Evolutionary conservation across 2,888 invertebrate genomes (phyloP), one percentile per base, ranked within the genome.

Genomic region (Acronicta aceris): DNA sequence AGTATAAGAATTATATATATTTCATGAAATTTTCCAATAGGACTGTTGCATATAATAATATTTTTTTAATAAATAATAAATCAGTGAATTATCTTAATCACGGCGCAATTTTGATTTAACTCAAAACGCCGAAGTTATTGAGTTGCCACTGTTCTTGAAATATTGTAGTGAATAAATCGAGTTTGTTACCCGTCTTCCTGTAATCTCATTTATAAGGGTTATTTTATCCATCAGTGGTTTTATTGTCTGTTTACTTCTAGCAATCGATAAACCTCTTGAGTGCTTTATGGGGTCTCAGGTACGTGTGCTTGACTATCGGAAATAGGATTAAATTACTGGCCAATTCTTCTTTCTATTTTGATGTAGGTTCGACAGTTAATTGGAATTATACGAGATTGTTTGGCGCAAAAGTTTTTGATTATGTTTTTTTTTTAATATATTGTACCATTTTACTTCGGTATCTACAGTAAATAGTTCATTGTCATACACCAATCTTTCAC

Each of bases 201-300:
- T 76, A 79, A 81, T 79, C 61, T 59, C 46, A 59, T 79, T 78
- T 67, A 42, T 59, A 54, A 46, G 25, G 61, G 59, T 62, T 78
- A 71, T 83, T 80, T 78, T 72, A 78, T 71, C 70, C 72, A 76
- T 79, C 75, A 68, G 46, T 58, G 55, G 46, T 30, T 77, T 80
- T 81, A 78, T 78, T 78, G 70, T 63, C 58, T 76, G 73, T 82
- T 81, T 79, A 78, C 71, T 70, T 59, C 60, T 38, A 43, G 17
- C 43, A 59, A 74, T 65, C 69, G 53, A 74, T 77, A 77, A 71
- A 65, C 62, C 61, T 56, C 36, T 38, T 60, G 65, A 78, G 65
- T 65, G 68, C 65, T 71, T 66, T 52, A 4, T 43, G 55, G 50
- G 50, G 38, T 50, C 27, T 36, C 59, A 59, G 57, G 52, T 59